Evolutionary conservation across 1,140 invertebrate genomes (phyloP), one percentile per base, ranked within the genome.

Genomic region (Eupeodes corollae): DNA sequence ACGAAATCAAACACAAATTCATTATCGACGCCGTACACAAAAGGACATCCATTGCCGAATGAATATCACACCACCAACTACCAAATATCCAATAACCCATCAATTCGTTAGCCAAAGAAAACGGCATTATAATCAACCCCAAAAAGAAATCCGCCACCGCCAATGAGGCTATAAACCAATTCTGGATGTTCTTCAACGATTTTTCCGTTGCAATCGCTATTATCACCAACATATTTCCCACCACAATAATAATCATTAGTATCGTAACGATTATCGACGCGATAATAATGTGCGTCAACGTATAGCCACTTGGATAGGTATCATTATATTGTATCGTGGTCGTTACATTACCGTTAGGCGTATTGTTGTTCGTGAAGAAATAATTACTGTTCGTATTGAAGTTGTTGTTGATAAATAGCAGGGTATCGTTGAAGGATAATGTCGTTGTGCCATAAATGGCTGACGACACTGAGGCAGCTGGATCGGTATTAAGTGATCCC

Each of bases 1-100:
- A 72, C 46, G 88, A 93, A 57, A 98, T 97, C 48, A 98, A 77
- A 70, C 93, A 97, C 58, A 98, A 75, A 71, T 95, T 97, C 82
- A 96, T 92, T 52, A 97, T 97, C 50, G 89, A 94, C 11, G 92
- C 90, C 1, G 93, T 98, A 67, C 90, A 93, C 55, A 97, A 73
- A n/a, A 97, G 73, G 42, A 98, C 93, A 70, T 98, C 94, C 79
- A 95, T 86, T 1, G 92, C 92, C 11, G 86, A 87, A 68, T 94
- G 88, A 56, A 95, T 85, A 63, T 92, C 89, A 67, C 89, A 92
- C 90, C 91, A 94, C 79, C 88, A 86, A 48, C 83, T 82, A 33
- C 93, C 92, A 59, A 96, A 95, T 67, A 93, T 90, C 91, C 91
- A 95, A 59, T 94, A 94, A 11, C 91, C 91, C 91, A 96, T 95